Conservation (phyloP, 2,888 invertebrate species). For the Teleogryllus oceanicus region DNA sequence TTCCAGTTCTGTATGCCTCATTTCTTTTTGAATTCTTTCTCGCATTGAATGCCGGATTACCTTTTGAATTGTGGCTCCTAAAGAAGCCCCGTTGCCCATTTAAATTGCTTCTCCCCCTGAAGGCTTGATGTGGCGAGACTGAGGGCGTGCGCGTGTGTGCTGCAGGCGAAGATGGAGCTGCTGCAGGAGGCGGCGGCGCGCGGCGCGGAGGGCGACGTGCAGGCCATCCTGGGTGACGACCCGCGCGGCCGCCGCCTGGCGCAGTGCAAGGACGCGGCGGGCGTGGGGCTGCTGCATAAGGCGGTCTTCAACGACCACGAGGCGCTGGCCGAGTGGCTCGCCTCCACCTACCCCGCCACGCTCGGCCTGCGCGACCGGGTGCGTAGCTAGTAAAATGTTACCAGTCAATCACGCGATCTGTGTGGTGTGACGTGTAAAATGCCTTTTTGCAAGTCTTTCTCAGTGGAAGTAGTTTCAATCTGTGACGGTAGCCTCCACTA, state of each 20-base stretch:
- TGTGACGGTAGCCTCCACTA: too few species aligned
- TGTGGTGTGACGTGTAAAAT: too few species aligned
- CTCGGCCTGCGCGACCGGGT: constrained; percentile 69
- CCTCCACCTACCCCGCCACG: constrained; percentile 62
- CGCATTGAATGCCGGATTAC: too few species aligned
- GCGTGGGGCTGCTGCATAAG: constrained; percentile 73
- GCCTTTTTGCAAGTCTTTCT: too few species aligned
- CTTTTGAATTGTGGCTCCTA: too few species aligned
- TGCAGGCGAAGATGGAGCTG: constrained; percentile 66
- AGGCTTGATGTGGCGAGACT: neutral
- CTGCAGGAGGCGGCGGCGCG: constrained; percentile 72
- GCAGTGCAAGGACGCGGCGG: constrained; percentile 64
- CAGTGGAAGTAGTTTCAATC: too few species aligned
- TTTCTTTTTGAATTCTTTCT: too few species aligned
- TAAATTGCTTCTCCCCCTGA: neutral
- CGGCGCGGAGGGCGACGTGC: constrained; percentile 60
- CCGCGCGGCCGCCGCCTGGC: constrained; percentile 56
- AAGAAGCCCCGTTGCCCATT: neutral
- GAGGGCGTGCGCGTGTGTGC: constrained; percentile 32
- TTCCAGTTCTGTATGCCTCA: too few species aligned
- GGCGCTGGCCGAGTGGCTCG: constrained; percentile 69
- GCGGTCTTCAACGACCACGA: constrained; percentile 71
- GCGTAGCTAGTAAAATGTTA: constrained; percentile 25
- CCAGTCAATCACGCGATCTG: too few species aligned
- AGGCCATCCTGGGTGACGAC: constrained; percentile 44